Evolutionary conservation across 2,888 invertebrate species (phyloP).

Genomic region (Acleris sparsana): DNA sequence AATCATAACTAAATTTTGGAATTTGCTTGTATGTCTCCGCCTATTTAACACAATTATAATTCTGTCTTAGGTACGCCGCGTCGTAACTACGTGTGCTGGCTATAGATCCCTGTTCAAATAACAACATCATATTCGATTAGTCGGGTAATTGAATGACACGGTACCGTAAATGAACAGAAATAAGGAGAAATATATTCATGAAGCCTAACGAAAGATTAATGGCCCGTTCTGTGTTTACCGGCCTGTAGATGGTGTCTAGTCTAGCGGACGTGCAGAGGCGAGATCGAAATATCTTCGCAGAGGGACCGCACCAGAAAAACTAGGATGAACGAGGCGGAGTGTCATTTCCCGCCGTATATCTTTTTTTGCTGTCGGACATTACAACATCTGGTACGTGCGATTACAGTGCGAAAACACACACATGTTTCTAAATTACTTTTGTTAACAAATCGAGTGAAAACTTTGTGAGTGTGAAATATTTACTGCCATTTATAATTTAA

Average conservation of each 20-base stretch:
- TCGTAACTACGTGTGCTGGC: slow-evolving; percentile 25
- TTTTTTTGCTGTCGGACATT: slow-evolving; percentile 72
- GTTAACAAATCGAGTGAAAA: no score
- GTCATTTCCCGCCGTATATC: slow-evolving; percentile 75
- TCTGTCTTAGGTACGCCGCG: slow-evolving; percentile 1
- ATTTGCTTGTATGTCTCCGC: slow-evolving; percentile 17
- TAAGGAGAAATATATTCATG: slow-evolving; percentile 19
- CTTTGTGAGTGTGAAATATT: no score
- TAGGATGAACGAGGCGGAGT: slow-evolving; percentile 65
- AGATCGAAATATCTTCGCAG: slow-evolving; percentile 27
- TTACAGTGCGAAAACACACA: slow-evolving; percentile 43
- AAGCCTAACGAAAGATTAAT: slow-evolving; percentile 29
- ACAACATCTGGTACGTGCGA: slow-evolving; percentile 68
- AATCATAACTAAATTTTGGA: slow-evolving; percentile 30
- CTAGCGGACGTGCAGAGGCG: slow-evolving; percentile 32
- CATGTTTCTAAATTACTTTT: neutral
- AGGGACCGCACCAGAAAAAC: slow-evolving; percentile 60
- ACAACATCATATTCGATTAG: slow-evolving; percentile 23
- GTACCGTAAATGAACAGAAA: slow-evolving; percentile 7
- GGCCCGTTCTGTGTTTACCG: slow-evolving; percentile 25
- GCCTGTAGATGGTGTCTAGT: slow-evolving; percentile 25
- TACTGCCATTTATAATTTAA: no score
- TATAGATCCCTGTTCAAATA: slow-evolving; percentile 21
- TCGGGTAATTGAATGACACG: slow-evolving; percentile 10
- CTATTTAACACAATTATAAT: slow-evolving; percentile 34